These are phyloP conservation scores for Varanus salvator DNA, from an alignment of 2,113 vertebrate species.

Conservation along the genomic window DNA sequence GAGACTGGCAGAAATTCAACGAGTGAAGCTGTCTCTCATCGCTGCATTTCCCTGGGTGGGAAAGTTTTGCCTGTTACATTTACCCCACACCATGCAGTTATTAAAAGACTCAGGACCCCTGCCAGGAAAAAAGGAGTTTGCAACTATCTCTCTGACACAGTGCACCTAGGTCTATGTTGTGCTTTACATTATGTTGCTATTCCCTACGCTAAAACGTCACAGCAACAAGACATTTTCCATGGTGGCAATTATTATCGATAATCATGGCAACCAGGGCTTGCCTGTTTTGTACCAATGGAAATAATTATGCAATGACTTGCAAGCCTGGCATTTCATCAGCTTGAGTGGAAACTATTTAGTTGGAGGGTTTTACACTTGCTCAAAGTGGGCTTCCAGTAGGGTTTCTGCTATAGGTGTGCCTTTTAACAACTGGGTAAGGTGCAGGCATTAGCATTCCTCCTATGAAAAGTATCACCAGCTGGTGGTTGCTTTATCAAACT, in stretches of 20 bases:
- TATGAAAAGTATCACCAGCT: neutral
- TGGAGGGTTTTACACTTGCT: neutral
- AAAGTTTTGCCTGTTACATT: neutral
- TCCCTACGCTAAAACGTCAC: neutral
- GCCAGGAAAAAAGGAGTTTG: neutral
- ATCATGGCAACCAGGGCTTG: neutral
- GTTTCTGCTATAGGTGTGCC: neutral
- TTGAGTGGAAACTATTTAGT: neutral
- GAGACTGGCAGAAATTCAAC: neutral
- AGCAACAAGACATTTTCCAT: neutral
- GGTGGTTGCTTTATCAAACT: neutral
- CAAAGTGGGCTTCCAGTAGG: neutral
- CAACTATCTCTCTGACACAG: neutral
- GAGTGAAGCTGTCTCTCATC: neutral
- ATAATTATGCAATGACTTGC: neutral
- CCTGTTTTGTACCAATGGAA: neutral
- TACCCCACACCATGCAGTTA: neutral
- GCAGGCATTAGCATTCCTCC: neutral
- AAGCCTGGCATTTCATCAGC: neutral
- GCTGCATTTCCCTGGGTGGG: neutral
- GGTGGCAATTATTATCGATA: neutral
- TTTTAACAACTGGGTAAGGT: neutral
- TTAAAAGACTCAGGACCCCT: neutral
- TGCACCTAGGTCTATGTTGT: neutral
- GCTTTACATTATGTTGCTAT: neutral